A percentile compares a stretch with the other conserved stretches of the same genome.
phyloP scores from a whole-genome alignment of 2,888 invertebrate genomes.

The Cordilura impudica region DNA sequence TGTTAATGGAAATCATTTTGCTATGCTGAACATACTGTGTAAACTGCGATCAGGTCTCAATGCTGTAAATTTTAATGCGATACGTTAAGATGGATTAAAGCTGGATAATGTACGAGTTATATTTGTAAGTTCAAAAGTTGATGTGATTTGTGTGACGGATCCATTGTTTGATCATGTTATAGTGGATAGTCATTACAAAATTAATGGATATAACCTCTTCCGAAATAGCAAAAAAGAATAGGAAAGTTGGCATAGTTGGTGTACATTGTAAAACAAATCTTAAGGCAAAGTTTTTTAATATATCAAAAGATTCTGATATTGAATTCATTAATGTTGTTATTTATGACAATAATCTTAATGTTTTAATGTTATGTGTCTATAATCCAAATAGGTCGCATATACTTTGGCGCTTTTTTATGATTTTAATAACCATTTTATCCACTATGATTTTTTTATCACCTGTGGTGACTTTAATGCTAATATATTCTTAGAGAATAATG shows the following conservation, averaged over 20 bases:
- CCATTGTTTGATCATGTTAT: no score
- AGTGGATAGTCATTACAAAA: background rate
- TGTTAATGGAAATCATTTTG: no score
- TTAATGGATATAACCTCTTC: background rate
- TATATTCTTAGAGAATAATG: background rate
- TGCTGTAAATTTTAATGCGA: no score
- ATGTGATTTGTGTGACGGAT: no score
- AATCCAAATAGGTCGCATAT: constrained; percentile 7
- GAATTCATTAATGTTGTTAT: constrained; percentile 12
- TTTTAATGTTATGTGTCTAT: constrained; percentile 37
- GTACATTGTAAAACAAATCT: constrained; percentile 11
- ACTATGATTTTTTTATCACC: constrained; percentile 20
- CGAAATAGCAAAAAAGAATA: background rate
- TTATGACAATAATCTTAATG: constrained; percentile 11
- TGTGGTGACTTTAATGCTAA: constrained; percentile 40
- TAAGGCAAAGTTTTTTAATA: background rate
- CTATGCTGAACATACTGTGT: no score
- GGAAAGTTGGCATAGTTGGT: constrained; percentile 18
- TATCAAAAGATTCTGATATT: constrained; percentile 2
- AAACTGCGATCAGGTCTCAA: no score
- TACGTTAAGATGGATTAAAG: no score
- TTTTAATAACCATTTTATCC: background rate
- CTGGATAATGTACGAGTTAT: no score
- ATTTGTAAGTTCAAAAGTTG: no score
- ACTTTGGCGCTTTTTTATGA: constrained; percentile 18